Conservation (phyloP, 2,888 invertebrate species). For the Anorthoa munda region DNA sequence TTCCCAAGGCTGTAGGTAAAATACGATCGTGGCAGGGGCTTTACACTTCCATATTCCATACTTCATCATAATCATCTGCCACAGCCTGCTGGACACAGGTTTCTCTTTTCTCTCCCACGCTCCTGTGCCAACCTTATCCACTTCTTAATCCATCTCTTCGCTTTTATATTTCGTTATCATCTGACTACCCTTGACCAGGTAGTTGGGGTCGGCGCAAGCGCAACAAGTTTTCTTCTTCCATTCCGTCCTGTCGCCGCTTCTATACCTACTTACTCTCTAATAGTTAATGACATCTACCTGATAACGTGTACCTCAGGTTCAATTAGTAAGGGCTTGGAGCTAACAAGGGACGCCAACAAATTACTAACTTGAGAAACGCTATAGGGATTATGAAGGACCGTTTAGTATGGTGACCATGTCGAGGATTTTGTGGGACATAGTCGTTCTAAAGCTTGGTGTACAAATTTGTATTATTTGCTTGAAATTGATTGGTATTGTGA, state of each 20-base stretch:
- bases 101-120: neutral
- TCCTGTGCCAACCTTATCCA: neutral
- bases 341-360: constrained; percentile 49
- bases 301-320: constrained; percentile 38
- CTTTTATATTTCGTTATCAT: constrained; percentile 4
- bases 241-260: neutral
- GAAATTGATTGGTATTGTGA: too few relatives aligned
- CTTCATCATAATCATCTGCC: too few relatives aligned
- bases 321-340: constrained; percentile 48
- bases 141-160: neutral
- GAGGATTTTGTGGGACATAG: neutral
- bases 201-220: too few relatives aligned
- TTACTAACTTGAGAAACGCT: constrained; percentile 39
- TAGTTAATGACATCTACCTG: constrained; percentile 22
- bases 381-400: constrained; percentile 29
- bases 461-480: neutral
- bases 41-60: too few relatives aligned
- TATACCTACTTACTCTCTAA: constrained; percentile 9
- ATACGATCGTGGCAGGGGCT: too few relatives aligned
- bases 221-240: too few relatives aligned
- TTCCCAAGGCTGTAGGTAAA: too few relatives aligned
- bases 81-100: too few relatives aligned
- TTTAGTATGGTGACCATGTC: constrained; percentile 25
- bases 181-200: too few relatives aligned
- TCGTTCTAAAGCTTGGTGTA: neutral